phyloP scores from a whole-genome alignment of 2,113 vertebrate genomes.

The Mirza zaza region DNA sequence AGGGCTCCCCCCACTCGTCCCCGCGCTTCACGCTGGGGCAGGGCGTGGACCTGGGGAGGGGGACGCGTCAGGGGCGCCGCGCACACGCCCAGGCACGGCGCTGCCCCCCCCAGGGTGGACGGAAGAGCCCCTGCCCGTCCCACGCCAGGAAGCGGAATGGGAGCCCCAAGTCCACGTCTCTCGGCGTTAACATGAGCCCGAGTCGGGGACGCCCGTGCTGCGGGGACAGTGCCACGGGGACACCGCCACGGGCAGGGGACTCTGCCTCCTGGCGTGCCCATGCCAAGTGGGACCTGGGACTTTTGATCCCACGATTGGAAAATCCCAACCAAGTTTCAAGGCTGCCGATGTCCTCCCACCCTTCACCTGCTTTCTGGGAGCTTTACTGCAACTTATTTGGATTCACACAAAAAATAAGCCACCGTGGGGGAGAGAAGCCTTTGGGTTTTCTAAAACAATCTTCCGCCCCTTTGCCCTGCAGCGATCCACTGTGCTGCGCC shows the following conservation, averaged over 20 bases:
- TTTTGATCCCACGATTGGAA: background rate
- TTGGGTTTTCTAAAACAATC: background rate
- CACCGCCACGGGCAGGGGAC: too few relatives aligned
- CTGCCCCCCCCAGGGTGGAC: background rate
- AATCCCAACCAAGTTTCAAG: background rate
- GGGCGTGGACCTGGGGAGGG: slow-evolving; percentile 89
- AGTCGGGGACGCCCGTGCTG: too few relatives aligned
- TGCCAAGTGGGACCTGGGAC: background rate
- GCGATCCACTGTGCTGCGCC: too few relatives aligned
- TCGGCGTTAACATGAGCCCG: background rate
- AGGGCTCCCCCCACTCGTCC: slow-evolving; percentile 95
- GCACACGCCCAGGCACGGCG: too few relatives aligned
- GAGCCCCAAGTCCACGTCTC: background rate
- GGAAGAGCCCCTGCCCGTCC: fast-evolving
- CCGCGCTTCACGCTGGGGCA: slow-evolving; percentile 94
- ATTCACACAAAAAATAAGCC: background rate
- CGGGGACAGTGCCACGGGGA: background rate
- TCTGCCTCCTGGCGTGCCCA: fast-evolving
- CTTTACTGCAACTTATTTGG: background rate
- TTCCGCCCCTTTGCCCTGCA: background rate
- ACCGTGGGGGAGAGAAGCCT: background rate
- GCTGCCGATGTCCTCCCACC: too few relatives aligned
- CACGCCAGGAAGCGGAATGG: background rate
- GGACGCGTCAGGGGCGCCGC: background rate
- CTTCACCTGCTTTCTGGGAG: background rate